Base-by-base conservation (phyloP, 2,113 vertebrate species). In the Crypturellus undulatus region DNA sequence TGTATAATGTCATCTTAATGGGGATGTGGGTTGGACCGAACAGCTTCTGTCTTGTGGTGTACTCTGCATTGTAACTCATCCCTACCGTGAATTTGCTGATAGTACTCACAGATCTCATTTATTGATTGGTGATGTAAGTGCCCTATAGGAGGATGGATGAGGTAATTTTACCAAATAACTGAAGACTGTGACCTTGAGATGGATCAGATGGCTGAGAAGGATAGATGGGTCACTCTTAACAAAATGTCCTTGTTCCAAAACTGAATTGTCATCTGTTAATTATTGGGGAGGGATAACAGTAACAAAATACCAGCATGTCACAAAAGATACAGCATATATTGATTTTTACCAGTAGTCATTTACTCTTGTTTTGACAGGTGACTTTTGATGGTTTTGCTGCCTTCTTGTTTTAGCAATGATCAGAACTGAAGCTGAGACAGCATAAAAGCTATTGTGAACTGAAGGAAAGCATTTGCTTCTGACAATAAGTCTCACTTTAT, bases 111-210 rank as follows among this genome's bases (percentile, higher is more conserved):
- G 92, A 93, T 96, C 79, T 96, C 78, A 43, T 58, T 47, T 97
- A 98, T 98, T 56, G 98, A 98, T 98, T 68, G 63, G 21, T 97
- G 98, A 98, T 97, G 92, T 97, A 96, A 97, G 84, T 79, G 96
- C 91, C 93, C 97, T 98, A 26, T 96, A 97, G 95, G 92, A 94
- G 92, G 84, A 85, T 28, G 90, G 93, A 96, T 98, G 98, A 98
- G 97, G 97, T 98, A 92, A 98, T 98, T 95, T 96, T 96, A 92
- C 94, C 90, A 65, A 93, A 95, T 97, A 95, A 92, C 96, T 96
- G 58, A 91, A 95, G 92, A 45, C 40, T 10, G 42, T 97, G 98
- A 98, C 98, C 98, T 98, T 98, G 97, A 98, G 96, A 96, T 77
- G 67, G 40, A 81, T 97, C 89, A 56, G 90, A 91, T 95, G 89